Evolutionary conservation across 2,797 vertebrate genomes (phyloP).

Genomic region (Fistularia tabacaria): DNA sequence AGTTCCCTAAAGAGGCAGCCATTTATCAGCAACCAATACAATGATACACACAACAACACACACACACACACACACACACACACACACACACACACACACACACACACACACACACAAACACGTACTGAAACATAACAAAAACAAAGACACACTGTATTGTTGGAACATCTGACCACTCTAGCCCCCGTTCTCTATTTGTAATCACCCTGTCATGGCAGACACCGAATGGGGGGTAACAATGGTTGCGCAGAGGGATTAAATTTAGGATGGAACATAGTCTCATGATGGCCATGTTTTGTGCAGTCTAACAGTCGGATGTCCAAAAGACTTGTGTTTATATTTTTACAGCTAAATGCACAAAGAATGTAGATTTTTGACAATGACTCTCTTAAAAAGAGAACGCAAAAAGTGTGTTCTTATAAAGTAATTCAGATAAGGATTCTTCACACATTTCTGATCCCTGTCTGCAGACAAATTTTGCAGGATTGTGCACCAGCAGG

Average conservation of each 20-base stretch:
- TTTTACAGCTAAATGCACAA: too few relatives aligned
- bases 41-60: conserved; percentile 38
- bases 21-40: conserved; percentile 92
- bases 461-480: too few relatives aligned
- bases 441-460: too few relatives aligned
- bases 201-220: conserved; percentile 44
- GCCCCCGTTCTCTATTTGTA: conserved; percentile 44
- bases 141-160: conserved; percentile 78
- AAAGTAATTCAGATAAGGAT: too few relatives aligned
- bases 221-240: conserved; percentile 6
- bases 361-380: too few relatives aligned
- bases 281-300: neutral
- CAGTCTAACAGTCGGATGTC: neutral
- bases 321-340: too few relatives aligned
- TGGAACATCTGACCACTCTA: conserved; percentile 78
- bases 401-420: too few relatives aligned
- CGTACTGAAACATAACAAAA: conserved; percentile 15
- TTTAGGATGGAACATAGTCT: conserved; percentile 5
- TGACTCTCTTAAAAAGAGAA: too few relatives aligned
- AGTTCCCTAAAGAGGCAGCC: conserved; percentile 99
- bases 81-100: conserved; percentile 4
- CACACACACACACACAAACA: conserved; percentile 26
- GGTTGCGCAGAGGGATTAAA: conserved; percentile 10
- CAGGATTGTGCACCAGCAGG: too few relatives aligned
- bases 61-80: too few relatives aligned